phyloP scores from a whole-genome alignment of 2,113 vertebrate species.

The Toxotes chatareus region DNA sequence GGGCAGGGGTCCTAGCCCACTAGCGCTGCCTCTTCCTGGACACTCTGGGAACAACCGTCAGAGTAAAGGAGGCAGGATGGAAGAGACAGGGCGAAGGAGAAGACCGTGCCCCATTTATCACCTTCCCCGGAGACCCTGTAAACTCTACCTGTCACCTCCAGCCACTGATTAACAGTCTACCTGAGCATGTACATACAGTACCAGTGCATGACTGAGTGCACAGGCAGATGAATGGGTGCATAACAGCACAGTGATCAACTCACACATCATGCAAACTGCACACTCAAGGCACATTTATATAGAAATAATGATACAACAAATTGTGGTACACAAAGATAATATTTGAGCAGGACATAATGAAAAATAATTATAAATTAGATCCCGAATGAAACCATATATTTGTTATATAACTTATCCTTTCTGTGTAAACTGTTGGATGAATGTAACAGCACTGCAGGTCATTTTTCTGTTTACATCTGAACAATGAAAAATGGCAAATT shows the following conservation, averaged over 20 bases:
- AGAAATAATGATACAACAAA: slow-evolving; percentile 23
- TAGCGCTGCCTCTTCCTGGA: slow-evolving; percentile 47
- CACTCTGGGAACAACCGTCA: slow-evolving; percentile 58
- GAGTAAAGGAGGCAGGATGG: slow-evolving; percentile 61
- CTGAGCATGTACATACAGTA: slow-evolving; percentile 52
- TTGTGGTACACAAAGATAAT: slow-evolving; percentile 1
- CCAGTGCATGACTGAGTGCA: slow-evolving; percentile 38
- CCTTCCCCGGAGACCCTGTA: slow-evolving; percentile 49
- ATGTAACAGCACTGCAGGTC: neutral
- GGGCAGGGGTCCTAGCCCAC: slow-evolving; percentile 25
- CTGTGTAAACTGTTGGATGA: neutral
- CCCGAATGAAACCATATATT: neutral
- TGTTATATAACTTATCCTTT: neutral
- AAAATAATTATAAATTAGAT: neutral
- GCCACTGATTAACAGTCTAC: slow-evolving; percentile 53
- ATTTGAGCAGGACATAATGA: slow-evolving; percentile 14
- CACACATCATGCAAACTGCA: slow-evolving; percentile 58
- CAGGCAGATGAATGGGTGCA: slow-evolving; percentile 27
- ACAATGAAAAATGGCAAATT: neutral
- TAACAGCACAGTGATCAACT: slow-evolving; percentile 32
- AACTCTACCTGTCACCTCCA: slow-evolving; percentile 52
- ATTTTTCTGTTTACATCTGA: slow-evolving; percentile 9
- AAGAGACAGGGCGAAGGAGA: slow-evolving; percentile 54
- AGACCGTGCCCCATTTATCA: slow-evolving; percentile 57
- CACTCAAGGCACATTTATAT: slow-evolving; percentile 26